Evolutionary conservation across 2,888 invertebrate species (phyloP).

Genomic region (Mayetiola destructor): DNA sequence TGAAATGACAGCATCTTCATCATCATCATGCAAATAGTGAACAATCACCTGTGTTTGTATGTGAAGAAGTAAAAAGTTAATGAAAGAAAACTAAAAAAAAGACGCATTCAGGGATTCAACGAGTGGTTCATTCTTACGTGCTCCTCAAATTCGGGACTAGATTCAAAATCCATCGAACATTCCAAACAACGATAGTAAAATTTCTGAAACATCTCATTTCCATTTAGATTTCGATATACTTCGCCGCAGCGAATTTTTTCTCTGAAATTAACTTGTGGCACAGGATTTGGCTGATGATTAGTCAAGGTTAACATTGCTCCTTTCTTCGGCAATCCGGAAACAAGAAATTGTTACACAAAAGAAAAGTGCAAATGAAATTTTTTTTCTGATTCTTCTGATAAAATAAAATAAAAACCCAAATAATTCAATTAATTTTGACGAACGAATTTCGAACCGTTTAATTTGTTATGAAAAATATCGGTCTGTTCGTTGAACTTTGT

Average conservation of each 20-base stretch:
- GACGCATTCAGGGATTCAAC: no score
- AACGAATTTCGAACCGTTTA: not conserved
- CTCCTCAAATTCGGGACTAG: not conserved
- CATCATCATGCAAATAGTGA: not conserved
- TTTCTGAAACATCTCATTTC: conserved; percentile 6
- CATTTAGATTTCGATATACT: not conserved
- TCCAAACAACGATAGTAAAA: conserved; percentile 11
- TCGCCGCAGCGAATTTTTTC: conserved; percentile 10
- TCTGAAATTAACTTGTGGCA: conserved; percentile 9
- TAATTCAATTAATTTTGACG: no score
- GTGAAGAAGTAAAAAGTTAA: no score
- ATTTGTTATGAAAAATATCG: not conserved
- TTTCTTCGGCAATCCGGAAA: not conserved
- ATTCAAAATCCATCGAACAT: conserved; percentile 4
- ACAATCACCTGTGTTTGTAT: no score
- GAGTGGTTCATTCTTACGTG: no score
- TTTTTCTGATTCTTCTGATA: not conserved
- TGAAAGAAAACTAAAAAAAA: no score
- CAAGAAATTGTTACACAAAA: no score
- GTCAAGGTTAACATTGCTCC: not conserved
- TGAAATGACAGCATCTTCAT: not conserved
- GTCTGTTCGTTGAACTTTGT: not conserved
- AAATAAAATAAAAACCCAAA: no score
- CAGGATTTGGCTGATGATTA: not conserved
- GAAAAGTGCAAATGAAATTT: no score